Percentiles rank a stretch among this genome's conserved stretches.
phyloP scores from a whole-genome alignment of 2,113 vertebrate genomes.

The Megaptera novaeangliae region DNA sequence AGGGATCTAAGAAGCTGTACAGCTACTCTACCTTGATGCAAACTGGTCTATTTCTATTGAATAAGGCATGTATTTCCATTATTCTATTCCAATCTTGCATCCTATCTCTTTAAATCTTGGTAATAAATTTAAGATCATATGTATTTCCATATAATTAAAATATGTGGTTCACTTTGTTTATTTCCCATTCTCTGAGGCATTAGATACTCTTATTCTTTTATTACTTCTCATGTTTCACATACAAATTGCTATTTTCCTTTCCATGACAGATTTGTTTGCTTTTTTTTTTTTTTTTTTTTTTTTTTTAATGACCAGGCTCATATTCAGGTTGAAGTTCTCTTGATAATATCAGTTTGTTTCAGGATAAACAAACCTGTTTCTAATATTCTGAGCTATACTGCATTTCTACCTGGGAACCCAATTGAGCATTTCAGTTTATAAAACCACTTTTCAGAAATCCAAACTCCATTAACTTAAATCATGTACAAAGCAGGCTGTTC shows the following conservation, averaged over 20 bases:
- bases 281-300: neutral
- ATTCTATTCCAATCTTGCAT: neutral
- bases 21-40: neutral
- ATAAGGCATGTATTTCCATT: neutral
- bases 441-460: conserved; percentile 4
- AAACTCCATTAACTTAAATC: neutral
- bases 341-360: neutral
- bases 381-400: neutral
- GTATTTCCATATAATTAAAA: neutral
- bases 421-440: neutral
- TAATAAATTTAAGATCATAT: neutral
- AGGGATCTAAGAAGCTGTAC: neutral
- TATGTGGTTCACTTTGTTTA: neutral
- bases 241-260: neutral
- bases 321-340: neutral
- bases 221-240: neutral
- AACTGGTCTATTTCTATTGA: neutral
- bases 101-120: neutral
- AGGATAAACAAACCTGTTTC: neutral
- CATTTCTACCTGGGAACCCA: neutral
- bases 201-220: neutral
- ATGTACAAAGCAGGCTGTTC: neutral
- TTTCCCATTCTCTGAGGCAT: neutral
- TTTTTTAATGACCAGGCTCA: neutral
- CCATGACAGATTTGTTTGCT: neutral